phyloP scores from a whole-genome alignment of 2,888 invertebrate species.

The Athalia cordata region DNA sequence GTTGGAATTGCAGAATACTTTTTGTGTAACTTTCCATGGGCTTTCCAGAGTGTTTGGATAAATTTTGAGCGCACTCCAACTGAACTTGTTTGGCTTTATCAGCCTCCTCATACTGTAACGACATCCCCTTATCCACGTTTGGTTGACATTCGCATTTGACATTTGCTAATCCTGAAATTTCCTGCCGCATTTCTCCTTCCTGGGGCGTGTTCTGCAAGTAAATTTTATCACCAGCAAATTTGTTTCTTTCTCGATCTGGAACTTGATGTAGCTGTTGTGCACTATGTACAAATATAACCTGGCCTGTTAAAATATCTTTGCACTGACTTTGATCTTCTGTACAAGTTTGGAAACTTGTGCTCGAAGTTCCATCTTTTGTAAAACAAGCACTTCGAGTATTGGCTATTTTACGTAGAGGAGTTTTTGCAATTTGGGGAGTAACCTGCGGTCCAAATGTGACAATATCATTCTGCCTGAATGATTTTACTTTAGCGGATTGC shows the following conservation, averaged over 20 bases:
- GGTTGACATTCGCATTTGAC: conserved; percentile 3
- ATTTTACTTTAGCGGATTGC: conserved; percentile 10
- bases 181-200: neutral
- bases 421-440: neutral
- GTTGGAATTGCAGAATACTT: conserved; percentile 37
- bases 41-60: neutral
- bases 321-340: conserved; percentile 56
- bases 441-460: neutral
- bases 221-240: conserved; percentile 31
- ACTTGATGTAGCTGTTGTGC: conserved; percentile 33
- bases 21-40: conserved; percentile 7
- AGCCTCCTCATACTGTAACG: neutral
- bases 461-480: neutral
- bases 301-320: conserved; percentile 59
- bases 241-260: conserved; percentile 1
- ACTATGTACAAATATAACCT: conserved; percentile 47
- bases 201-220: conserved; percentile 1
- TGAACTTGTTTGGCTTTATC: neutral
- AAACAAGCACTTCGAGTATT: neutral
- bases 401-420: conserved; percentile 47
- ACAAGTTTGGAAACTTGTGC: conserved; percentile 29
- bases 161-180: conserved; percentile 3
- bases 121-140: neutral
- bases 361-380: neutral
- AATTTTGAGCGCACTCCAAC: conserved; percentile 5